These are phyloP conservation scores for Callipepla squamata DNA, from an alignment of 2,113 vertebrate genomes.

Conservation along the genomic window DNA sequence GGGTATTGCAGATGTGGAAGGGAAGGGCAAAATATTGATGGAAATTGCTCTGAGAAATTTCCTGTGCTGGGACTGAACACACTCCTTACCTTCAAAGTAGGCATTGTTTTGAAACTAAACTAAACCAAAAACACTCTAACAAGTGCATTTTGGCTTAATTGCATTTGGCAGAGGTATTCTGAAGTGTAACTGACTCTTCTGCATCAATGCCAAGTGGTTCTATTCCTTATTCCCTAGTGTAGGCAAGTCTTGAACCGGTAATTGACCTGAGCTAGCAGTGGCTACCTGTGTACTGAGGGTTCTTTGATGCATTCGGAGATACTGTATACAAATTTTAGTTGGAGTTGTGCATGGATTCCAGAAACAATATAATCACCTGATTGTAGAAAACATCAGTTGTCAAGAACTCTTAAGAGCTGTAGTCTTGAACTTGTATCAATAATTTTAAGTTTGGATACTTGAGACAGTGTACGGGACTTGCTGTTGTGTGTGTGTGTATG, in stretches of 20 bases:
- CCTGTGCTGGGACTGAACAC: neutral
- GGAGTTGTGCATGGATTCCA: neutral
- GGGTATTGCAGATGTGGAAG: neutral
- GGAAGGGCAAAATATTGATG: neutral
- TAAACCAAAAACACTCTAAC: neutral
- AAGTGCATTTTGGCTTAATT: neutral
- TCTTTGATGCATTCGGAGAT: neutral
- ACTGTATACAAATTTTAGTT: neutral
- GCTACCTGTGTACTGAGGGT: neutral
- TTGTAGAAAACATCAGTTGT: neutral
- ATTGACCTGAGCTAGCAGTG: neutral
- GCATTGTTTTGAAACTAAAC: neutral
- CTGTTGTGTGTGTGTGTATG: neutral
- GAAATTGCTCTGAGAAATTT: neutral
- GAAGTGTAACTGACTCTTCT: neutral
- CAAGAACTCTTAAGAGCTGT: neutral
- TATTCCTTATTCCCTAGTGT: no score
- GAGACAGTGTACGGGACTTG: neutral
- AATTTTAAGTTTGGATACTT: neutral
- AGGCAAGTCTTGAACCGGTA: neutral
- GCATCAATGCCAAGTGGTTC: neutral
- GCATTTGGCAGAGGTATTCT: neutral
- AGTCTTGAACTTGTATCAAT: neutral
- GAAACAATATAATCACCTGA: neutral
- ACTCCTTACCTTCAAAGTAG: neutral